phyloP scores from a whole-genome alignment of 92 coral and sea anemone species.

The Umimayanthus kanabou region DNA sequence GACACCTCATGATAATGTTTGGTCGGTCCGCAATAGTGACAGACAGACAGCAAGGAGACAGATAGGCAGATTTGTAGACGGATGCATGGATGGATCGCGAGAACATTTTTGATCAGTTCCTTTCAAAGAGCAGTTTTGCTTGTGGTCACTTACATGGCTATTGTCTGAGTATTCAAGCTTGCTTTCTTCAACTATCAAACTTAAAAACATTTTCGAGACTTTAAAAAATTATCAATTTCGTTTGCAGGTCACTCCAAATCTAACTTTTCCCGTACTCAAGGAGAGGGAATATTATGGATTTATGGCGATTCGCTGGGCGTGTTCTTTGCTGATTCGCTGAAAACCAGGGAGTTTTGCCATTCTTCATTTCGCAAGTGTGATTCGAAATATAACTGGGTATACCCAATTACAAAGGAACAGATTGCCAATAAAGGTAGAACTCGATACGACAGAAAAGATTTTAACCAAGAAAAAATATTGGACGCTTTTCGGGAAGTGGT shows the following conservation, averaged over 20 bases:
- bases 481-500: constrained; percentile 58
- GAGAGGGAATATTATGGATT: constrained; percentile 61
- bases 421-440: constrained; percentile 54
- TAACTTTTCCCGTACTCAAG: constrained; percentile 17
- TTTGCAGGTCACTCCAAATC: constrained; percentile 9
- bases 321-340: constrained; percentile 70
- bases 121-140: background rate
- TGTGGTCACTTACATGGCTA: too few species aligned
- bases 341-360: constrained; percentile 57
- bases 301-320: constrained; percentile 81
- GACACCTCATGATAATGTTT: too few species aligned
- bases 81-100: background rate
- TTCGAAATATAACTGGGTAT: constrained; percentile 80
- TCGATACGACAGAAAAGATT: constrained; percentile 65
- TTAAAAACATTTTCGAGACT: background rate
- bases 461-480: constrained; percentile 65
- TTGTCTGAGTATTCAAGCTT: too few species aligned
- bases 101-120: background rate
- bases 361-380: constrained; percentile 60
- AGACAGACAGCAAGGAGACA: too few species aligned
- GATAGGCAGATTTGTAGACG: too few species aligned
- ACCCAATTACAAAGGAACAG: constrained; percentile 71
- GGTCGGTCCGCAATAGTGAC: too few species aligned
- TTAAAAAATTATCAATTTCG: background rate
- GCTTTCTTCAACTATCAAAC: background rate